Percentiles rank a stretch among this genome's conserved stretches.
Evolutionary conservation across 2,113 vertebrate genomes (phyloP).

Genomic region (Sterna hirundo): DNA sequence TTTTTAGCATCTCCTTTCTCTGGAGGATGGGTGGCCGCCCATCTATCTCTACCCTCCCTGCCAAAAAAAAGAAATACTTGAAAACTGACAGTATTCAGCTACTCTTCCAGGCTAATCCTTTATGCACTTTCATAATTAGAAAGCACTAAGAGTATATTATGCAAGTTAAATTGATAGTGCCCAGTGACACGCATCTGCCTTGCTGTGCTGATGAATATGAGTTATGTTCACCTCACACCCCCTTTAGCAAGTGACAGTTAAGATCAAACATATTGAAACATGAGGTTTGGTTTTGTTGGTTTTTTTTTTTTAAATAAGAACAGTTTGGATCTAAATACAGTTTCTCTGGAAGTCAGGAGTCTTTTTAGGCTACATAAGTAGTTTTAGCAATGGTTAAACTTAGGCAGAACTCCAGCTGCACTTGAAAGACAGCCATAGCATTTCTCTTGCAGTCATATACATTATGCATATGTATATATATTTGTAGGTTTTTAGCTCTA

Average conservation of each 20-base stretch:
- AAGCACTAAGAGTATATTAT: not conserved
- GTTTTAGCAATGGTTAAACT: not conserved
- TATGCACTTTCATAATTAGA: not conserved
- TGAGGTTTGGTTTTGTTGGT: not conserved
- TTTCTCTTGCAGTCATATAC: not conserved
- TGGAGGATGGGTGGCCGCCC: not conserved
- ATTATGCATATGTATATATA: not conserved
- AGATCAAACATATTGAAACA: not conserved
- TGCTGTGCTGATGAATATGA: not conserved
- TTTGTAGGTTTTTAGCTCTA: not conserved
- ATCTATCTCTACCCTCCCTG: not conserved
- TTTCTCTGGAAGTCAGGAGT: not conserved
- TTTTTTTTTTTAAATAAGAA: not conserved
- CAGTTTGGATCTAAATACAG: not conserved
- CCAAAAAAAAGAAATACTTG: not conserved
- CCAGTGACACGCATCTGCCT: not conserved
- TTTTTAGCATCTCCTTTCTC: not conserved
- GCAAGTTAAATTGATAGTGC: not conserved
- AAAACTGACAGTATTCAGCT: not conserved
- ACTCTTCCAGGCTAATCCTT: not conserved
- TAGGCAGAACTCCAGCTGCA: not conserved
- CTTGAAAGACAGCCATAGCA: not conserved
- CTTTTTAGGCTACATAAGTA: not conserved
- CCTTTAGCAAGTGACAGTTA: not conserved
- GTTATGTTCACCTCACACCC: not conserved